Evolutionary conservation across 1,140 invertebrate species (phyloP).

Genomic region (Diorhabda elongata): DNA sequence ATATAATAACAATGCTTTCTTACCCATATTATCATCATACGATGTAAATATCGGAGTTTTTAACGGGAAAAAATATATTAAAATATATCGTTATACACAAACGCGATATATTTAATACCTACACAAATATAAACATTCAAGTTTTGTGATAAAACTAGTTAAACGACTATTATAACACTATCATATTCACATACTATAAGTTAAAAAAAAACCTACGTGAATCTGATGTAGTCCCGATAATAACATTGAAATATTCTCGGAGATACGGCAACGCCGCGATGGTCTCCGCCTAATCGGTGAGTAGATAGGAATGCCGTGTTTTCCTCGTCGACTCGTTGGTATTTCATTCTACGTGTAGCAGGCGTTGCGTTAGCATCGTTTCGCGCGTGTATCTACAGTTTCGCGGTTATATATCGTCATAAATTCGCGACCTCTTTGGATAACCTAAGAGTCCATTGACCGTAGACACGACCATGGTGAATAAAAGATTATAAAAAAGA

Average conservation of each 20-base stretch:
- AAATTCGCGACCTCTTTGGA: slow-evolving; percentile 18
- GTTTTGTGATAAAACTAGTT: not conserved
- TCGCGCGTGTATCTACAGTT: not conserved
- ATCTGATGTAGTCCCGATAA: not conserved
- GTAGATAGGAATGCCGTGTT: slow-evolving; percentile 6
- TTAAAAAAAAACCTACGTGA: not conserved
- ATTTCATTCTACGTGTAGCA: slow-evolving; percentile 13
- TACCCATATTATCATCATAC: too few relatives aligned
- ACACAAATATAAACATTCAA: too few relatives aligned
- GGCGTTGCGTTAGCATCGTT: not conserved
- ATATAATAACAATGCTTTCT: too few relatives aligned
- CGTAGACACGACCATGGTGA: not conserved
- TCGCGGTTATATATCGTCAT: too few relatives aligned
- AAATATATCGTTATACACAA: too few relatives aligned
- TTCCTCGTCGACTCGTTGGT: not conserved
- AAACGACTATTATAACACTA: slow-evolving; percentile 2
- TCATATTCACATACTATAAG: not conserved
- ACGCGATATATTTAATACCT: too few relatives aligned
- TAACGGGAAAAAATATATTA: too few relatives aligned
- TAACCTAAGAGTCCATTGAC: not conserved
- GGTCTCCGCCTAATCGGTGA: not conserved
- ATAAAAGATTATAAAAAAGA: not conserved
- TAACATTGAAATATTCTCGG: slow-evolving; percentile 3
- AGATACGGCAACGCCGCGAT: slow-evolving; percentile 17
- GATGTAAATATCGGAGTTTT: too few relatives aligned